These are phyloP conservation scores for Sphaeramia orbicularis DNA, from an alignment of 2,797 vertebrate species.

Conservation along the genomic window DNA sequence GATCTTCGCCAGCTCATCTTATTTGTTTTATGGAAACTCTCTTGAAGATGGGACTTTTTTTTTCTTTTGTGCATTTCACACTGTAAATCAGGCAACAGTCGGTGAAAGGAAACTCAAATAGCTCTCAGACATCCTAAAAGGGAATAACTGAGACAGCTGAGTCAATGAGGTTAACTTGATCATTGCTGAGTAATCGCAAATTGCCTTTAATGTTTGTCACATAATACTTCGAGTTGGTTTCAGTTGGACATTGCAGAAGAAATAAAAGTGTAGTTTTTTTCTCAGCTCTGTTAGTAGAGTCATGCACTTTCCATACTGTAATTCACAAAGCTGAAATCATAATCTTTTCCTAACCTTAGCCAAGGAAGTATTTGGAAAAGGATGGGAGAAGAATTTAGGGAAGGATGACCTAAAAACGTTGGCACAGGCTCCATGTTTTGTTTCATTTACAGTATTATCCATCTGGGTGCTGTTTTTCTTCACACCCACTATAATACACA, in stretches of 20 bases:
- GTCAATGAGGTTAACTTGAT: slow-evolving; percentile 45
- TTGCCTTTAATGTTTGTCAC: slow-evolving; percentile 27
- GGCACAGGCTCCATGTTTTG: slow-evolving; percentile 22
- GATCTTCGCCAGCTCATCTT: slow-evolving; percentile 68
- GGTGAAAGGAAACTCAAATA: slow-evolving; percentile 51
- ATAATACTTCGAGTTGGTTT: slow-evolving; percentile 12
- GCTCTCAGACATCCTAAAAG: slow-evolving; percentile 53
- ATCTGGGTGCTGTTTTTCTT: slow-evolving; percentile 42
- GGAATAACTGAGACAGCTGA: slow-evolving; percentile 34
- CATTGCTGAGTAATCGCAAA: slow-evolving; percentile 23
- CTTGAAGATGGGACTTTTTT: slow-evolving; percentile 34
- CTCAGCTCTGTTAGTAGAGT: not conserved
- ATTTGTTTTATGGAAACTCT: slow-evolving; percentile 59
- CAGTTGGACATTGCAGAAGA: slow-evolving; percentile 18
- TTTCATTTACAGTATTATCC: slow-evolving; percentile 46
- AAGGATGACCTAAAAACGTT: slow-evolving; percentile 37
- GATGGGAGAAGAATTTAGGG: not conserved
- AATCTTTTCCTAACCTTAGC: not conserved
- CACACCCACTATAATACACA: slow-evolving; percentile 13
- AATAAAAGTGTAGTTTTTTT: slow-evolving; percentile 28
- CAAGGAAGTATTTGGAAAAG: too few species aligned
- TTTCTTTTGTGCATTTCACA: slow-evolving; percentile 41
- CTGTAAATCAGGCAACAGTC: slow-evolving; percentile 60
- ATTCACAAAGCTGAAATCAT: not conserved
- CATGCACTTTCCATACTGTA: too few species aligned